phyloP scores from a whole-genome alignment of 2,113 vertebrate species.

The Cathartes aura region DNA sequence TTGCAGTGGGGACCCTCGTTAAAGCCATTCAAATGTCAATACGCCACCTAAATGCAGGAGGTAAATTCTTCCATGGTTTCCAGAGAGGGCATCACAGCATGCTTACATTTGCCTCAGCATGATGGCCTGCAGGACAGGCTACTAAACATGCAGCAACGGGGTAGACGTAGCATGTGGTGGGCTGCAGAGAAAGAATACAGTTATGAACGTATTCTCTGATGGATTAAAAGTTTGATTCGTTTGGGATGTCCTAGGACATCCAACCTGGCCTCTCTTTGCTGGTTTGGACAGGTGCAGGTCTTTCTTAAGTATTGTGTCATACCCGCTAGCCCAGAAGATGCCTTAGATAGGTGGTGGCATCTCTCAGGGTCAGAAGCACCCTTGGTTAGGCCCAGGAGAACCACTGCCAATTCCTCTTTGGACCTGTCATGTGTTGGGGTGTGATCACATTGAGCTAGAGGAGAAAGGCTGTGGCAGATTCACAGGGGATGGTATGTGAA shows the following conservation, averaged over 20 bases:
- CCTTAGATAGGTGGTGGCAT: background rate
- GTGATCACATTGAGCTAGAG: background rate
- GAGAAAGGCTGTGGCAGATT: background rate
- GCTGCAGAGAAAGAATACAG: background rate
- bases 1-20: background rate
- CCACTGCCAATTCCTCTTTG: fast-evolving
- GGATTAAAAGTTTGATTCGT: background rate
- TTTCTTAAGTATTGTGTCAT: background rate
- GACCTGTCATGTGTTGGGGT: fast-evolving
- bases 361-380: background rate
- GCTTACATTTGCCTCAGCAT: background rate
- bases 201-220: background rate
- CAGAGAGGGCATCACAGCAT: background rate
- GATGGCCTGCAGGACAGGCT: background rate
- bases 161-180: background rate
- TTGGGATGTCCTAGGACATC: background rate
- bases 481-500: background rate
- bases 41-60: background rate
- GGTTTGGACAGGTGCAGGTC: background rate
- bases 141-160: background rate
- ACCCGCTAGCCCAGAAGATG: background rate
- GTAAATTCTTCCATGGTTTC: background rate
- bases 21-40: slow-evolving; percentile 1
- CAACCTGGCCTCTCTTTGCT: background rate
- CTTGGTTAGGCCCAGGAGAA: background rate